Evolutionary conservation across 2,113 vertebrate genomes (phyloP), one percentile per base, ranked within the genome.

Genomic region (Bufo bufo): DNA sequence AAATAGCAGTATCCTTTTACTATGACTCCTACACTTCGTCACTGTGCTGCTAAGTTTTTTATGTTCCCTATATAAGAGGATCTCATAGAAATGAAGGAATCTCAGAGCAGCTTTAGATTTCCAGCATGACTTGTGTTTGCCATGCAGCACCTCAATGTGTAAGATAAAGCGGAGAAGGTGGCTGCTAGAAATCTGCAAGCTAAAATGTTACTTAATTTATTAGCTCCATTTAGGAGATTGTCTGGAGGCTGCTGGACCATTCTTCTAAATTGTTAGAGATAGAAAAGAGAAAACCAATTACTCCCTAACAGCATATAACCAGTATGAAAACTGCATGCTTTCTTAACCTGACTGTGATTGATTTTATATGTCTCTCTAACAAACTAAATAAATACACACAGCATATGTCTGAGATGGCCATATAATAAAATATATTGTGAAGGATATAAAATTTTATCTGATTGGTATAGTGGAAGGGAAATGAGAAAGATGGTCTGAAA

Each of bases 171-270:
- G 2, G 79, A 61, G 54, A 52, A 75, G 54, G 80, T 45, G 69
- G 56, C 69, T 75, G 86, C 83, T 88, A 88, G 86, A 83, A 47
- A 50, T 79, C 86, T 74, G 54, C 79, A 82, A 88, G 80, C 86
- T 88, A 83, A 88, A 83, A 88, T 88, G 86, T 88, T 79, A 88
- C 86, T 88, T 88, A 88, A 88, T 88, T 88, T 88, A 88, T 88
- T 88, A 88, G 79, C 69, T 75, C 86, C 69, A 88, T 88, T 88
- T 88, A 88, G 86, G 81, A 88, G 80, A 88, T 88, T 83, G 86
- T 88, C 86, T 88, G 86, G 86, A 88, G 86, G 86, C 86, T 82
- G 86, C 86, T 61, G 43, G 79, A 82, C 86, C 80, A 88, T 88
- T 88, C 86, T 88, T 83, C 86, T 88, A 88, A 88, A 88, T 88